Base-by-base conservation (phyloP, 2,797 vertebrate genomes). In the Leucoraja ocellata region DNA sequence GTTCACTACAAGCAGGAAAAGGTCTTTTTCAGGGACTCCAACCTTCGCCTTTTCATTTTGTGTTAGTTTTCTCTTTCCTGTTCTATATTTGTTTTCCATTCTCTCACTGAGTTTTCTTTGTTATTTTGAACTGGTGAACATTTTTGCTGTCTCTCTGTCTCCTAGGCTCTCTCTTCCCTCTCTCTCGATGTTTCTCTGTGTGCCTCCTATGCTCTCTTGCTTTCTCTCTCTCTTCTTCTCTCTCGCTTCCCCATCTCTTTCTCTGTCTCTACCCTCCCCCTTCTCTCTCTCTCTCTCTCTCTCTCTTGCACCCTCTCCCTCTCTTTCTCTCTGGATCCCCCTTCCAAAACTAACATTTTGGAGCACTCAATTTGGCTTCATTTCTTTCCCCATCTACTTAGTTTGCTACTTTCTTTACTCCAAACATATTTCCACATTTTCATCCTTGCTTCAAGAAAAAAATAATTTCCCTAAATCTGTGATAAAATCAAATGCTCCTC, bases 161-260 rank as follows among this genome's bases (percentile, higher is more conserved):
- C 4, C 11, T n/a, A 63, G 13, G 61, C 13, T 63, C 13, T 14
- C 25, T 91, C 39, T 25, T 36, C 46, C 65, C 39, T 13, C 91
- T 94, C 93, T 94, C 94, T 95, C 94, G 94, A 94, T 93, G 93
- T 93, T 94, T 94, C 88, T 94, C 36, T 73, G 63, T 73, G 63
- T 25, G 32, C 36, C 39, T 71, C 88, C 25, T 16, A 0, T 28
- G 2, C 58, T 65, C 94, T 94, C 94, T 94, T 3, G 11, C 71
- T 73, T 13, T 23, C 8, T 73, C 65, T n/a, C n/a, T n/a, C n/a
- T n/a, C n/a, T n/a, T n/a, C 13, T 8, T 76, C 68, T 13, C n/a
- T n/a, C n/a, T n/a, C n/a, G n/a, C 13, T 91, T 93, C 86, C 94
- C 93, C 46, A 61, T 63, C n/a, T 86, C 83, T 28, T 13, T 25